phyloP scores from a whole-genome alignment of 2,113 vertebrate species.

The Thymallus thymallus region DNA sequence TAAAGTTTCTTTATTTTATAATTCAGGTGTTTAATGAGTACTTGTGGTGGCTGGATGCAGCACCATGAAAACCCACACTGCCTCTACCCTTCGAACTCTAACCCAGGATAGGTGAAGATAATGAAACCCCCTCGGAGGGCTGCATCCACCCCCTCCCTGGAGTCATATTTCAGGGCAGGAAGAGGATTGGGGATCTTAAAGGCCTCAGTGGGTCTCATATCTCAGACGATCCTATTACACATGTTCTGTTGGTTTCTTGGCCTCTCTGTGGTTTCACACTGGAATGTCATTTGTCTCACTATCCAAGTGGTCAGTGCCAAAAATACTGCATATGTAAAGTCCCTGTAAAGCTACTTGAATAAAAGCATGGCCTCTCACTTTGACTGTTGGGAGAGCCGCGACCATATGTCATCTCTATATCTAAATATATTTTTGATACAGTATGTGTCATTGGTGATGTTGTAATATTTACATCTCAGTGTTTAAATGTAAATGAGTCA shows the following conservation, averaged over 20 bases:
- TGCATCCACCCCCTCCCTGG: neutral
- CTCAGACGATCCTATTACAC: slow-evolving; percentile 2
- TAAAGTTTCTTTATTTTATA: neutral
- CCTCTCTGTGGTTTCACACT: neutral
- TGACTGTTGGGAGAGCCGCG: neutral
- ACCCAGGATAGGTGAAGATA: neutral
- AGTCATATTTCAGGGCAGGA: slow-evolving; percentile 16
- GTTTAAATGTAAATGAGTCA: too few relatives aligned
- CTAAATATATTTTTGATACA: too few relatives aligned
- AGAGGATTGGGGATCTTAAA: slow-evolving; percentile 6
- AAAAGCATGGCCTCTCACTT: slow-evolving; percentile 3
- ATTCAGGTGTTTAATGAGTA: neutral
- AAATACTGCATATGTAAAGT: slow-evolving; percentile 20
- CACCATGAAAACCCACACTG: neutral
- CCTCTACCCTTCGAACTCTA: neutral
- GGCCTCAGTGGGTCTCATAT: slow-evolving; percentile 10
- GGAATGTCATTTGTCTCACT: slow-evolving; percentile 16
- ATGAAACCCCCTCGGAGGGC: neutral
- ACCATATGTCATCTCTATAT: too few relatives aligned
- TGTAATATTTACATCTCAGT: neutral
- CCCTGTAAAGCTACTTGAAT: slow-evolving; percentile 16
- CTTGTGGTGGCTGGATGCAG: neutral
- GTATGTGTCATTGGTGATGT: neutral
- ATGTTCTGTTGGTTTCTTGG: neutral
- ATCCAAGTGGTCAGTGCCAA: neutral